Base-by-base conservation (phyloP, 2,113 vertebrate species). In the Sterrhoptilus dennistouni region DNA sequence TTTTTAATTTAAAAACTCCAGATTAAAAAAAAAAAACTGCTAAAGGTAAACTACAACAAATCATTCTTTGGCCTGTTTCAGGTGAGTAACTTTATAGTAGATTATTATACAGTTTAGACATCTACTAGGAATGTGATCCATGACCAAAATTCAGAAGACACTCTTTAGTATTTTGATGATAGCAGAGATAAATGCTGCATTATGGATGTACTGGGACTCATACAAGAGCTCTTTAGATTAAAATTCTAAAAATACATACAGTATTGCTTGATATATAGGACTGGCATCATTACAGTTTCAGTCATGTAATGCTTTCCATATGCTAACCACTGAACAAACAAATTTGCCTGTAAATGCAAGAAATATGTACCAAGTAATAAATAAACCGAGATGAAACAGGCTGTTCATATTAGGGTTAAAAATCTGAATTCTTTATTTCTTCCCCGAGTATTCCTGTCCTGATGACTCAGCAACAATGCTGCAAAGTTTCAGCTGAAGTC, bases 291-390 rank as follows among this genome's bases (percentile, higher is more conserved):
- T 81, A 69, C 70, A 56, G 27, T 79, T 56, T 36, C 83, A 85
- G 53, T 12, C 75, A 57, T 16, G 29, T 91, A 94, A 96, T 71
- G 68, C n/a, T 50, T 94, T 90, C 92, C 90, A 95, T 60, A 86
- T 79, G 88, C 42, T 83, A 86, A 89, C 60, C 68, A 68, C 59
- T 2, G 14, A 86, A 66, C 49, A 94, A 82, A 89, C 78, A 90
- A 59, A 81, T 70, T 68, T 12, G 90, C 69, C 64, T 68, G 20
- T 45, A 92, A 83, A 83, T 5, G 33, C 44, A 91, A 85, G 29
- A 75, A 89, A 77, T 52, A 77, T 0, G 2, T 35, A 81, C 38
- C 28, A 44, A 81, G 38, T 53, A 77, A 94, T 85, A 95, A 95
- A 89, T 28, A 93, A 90, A 33, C 60, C 88, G 75, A 87, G 36